Percentiles rank a stretch among this genome's conserved stretches.
These are phyloP conservation scores for Scomber japonicus DNA, from an alignment of 2,113 vertebrate species.

Conservation along the genomic window DNA sequence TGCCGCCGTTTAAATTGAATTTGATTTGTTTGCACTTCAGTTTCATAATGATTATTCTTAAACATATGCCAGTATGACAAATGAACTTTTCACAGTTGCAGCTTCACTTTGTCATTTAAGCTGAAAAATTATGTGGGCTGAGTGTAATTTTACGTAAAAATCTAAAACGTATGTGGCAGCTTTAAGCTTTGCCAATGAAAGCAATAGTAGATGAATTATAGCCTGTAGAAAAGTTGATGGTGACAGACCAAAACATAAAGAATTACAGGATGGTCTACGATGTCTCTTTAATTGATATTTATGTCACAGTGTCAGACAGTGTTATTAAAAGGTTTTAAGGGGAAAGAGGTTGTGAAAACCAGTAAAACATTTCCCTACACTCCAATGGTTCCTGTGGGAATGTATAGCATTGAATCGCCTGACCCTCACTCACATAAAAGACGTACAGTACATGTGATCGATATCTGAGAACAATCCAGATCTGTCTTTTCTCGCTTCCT, in stretches of 20 bases:
- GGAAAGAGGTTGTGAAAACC: constrained; percentile 15
- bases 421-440: constrained; percentile 27
- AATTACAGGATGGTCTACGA: constrained; percentile 11
- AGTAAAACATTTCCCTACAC: not conserved
- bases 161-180: constrained; percentile 21
- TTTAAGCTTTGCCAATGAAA: constrained; percentile 36
- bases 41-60: not conserved
- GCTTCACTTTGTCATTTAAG: not conserved
- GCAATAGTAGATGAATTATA: constrained; percentile 25
- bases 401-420: not conserved
- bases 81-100: constrained; percentile 9
- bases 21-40: not conserved
- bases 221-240: constrained; percentile 15
- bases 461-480: constrained; percentile 48
- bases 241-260: constrained; percentile 15
- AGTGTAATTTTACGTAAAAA: constrained; percentile 27
- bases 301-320: constrained; percentile 18
- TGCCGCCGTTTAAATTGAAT: not conserved
- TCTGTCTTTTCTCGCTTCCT: constrained; percentile 26
- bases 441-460: constrained; percentile 40
- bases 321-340: constrained; percentile 19
- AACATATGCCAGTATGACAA: not conserved
- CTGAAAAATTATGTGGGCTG: not conserved
- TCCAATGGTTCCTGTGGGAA: not conserved
- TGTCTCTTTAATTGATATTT: constrained; percentile 43